A percentile compares a stretch with the other conserved stretches of the same genome.
Conservation (phyloP, 2,113 vertebrate species). For the Miniopterus natalensis region DNA sequence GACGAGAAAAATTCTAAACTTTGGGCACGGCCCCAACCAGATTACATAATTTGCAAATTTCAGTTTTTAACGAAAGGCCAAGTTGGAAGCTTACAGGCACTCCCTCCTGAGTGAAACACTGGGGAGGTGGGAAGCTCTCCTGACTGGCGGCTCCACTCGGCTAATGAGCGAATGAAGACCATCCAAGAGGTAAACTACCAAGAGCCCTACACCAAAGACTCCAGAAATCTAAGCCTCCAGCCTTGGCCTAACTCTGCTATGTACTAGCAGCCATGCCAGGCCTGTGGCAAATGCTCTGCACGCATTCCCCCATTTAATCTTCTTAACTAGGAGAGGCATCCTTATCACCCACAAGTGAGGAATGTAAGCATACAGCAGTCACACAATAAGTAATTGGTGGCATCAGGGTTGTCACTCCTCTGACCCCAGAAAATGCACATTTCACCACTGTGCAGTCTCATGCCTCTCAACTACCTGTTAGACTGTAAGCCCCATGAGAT, state of each 20-base stretch:
- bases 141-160: neutral
- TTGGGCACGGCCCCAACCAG: neutral
- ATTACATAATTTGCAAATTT: constrained; percentile 39
- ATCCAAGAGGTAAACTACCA: neutral
- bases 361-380: neutral
- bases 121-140: neutral
- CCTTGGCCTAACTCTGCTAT: neutral
- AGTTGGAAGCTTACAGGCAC: neutral
- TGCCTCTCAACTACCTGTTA: neutral
- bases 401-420: neutral
- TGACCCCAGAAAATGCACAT: neutral
- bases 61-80: neutral
- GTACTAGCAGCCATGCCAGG: neutral
- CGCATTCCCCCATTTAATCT: neutral
- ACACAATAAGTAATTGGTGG: neutral
- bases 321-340: neutral
- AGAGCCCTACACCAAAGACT: neutral
- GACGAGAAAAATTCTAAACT: constrained; percentile 58
- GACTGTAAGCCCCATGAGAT: neutral
- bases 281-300: neutral
- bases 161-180: neutral
- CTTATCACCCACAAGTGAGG: neutral
- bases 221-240: neutral
- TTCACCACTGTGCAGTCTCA: neutral
- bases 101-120: neutral